Base-by-base conservation (phyloP, 2,888 invertebrate genomes). In the Drosophila atripex region DNA sequence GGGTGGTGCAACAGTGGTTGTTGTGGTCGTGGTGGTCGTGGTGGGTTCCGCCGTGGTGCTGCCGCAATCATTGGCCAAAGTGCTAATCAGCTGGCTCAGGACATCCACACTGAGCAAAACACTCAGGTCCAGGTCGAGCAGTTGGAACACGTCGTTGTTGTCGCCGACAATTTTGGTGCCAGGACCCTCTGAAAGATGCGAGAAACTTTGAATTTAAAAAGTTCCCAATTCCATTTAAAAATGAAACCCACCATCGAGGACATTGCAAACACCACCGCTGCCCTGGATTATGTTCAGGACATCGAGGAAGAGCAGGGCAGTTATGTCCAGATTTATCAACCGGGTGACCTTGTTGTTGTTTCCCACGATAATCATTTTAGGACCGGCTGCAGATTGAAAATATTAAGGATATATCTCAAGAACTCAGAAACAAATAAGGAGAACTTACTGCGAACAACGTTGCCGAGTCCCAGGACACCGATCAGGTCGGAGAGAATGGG, bases 261-360 rank as follows among this genome's bases (percentile, higher is more conserved):
- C 50, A 32, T 80, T 80, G 60, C 83, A 80, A 6, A 47, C 63
- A 7, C 55, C 64, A 30, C 83, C 73, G 52, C 76, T 76, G 52
- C 83, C 86, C 1, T 63, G 35, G 12, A 86, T 75, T 0, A 80
- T 35, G 50, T 83, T 80, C 0, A 50, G 39, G 23, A 78, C 49
- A 49, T 75, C 51, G 0, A 84, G 5, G 30, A 59, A 59, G 1
- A 61, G 58, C 39, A 86, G 5, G 0, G 49, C 16, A 50, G 59
- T 12, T 28, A 35, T 45, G 21, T 86, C 56, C 18, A 86, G 0
- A 25, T 86, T 84, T 1, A 86, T 46, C 53, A 84, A 32, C 47
- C 69, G 69, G 0, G 64, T 12, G 7, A 84, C 58, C 7, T 25
- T 38, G 9, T 39, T 53, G 12, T 45, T 21, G 9, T 52, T 39